These are phyloP conservation scores for Carettochelys insculpta DNA, from an alignment of 2,113 vertebrate genomes.

Conservation along the genomic window DNA sequence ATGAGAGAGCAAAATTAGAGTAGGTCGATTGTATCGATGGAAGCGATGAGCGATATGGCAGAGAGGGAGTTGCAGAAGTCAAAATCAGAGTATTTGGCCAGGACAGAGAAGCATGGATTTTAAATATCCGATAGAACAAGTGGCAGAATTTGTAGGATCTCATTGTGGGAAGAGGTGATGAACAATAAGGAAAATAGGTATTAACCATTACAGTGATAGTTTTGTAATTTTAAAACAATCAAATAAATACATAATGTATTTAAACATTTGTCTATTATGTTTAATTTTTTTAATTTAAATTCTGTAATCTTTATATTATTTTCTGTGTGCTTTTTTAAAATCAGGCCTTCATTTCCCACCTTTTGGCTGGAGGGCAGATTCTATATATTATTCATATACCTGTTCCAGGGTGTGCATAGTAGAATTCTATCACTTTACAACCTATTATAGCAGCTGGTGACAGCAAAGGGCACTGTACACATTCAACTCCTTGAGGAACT, in stretches of 20 bases:
- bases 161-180: no score
- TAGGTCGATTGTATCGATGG: not conserved
- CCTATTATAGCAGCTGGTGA: not conserved
- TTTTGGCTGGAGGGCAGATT: not conserved
- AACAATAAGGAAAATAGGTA: no score
- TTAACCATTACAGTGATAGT: no score
- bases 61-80: no score
- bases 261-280: no score
- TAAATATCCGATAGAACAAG: no score
- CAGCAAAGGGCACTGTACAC: not conserved
- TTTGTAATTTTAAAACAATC: no score
- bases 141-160: no score
- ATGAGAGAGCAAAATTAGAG: not conserved
- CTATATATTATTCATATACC: not conserved
- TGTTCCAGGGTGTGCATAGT: not conserved
- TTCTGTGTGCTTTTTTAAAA: not conserved
- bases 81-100: no score
- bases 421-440: not conserved
- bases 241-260: no score
- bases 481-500: not conserved
- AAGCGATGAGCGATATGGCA: no score
- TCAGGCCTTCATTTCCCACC: not conserved
- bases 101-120: no score
- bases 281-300: not conserved
- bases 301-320: not conserved